A percentile compares a stretch with the other conserved stretches of the same genome.
Conservation (phyloP, 2,888 invertebrate genomes). For the Xestia xanthographa region DNA sequence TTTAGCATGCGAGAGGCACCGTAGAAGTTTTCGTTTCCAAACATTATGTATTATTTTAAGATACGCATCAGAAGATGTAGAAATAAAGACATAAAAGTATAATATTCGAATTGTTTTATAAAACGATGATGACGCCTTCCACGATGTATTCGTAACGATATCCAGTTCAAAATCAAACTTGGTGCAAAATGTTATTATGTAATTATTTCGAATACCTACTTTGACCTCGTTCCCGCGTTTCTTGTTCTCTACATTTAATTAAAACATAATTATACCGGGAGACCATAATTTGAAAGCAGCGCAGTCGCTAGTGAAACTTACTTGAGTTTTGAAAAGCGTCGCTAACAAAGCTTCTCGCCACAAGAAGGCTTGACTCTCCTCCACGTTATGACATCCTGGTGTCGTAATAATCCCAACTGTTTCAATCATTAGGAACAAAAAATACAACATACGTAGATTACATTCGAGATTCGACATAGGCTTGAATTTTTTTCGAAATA, state of each 20-base stretch:
- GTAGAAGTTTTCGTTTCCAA: too few relatives aligned
- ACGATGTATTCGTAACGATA: not conserved
- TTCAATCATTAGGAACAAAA: slow-evolving; percentile 29
- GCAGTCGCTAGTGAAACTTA: slow-evolving; percentile 63
- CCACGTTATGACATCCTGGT: slow-evolving; percentile 72
- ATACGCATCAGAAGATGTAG: too few relatives aligned
- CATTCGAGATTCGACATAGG: not conserved
- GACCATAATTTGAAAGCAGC: slow-evolving; percentile 64
- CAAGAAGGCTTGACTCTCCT: slow-evolving; percentile 71
- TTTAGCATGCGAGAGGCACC: slow-evolving; percentile 89
- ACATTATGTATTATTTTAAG: not conserved
- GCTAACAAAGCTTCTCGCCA: slow-evolving; percentile 76
- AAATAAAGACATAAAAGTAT: too few relatives aligned
- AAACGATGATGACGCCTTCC: not conserved
- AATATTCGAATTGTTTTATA: too few relatives aligned
- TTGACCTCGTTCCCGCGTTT: slow-evolving; percentile 36
- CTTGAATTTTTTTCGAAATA: not conserved
- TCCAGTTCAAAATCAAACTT: slow-evolving; percentile 5
- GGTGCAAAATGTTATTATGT: slow-evolving; percentile 26
- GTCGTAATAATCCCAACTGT: slow-evolving; percentile 58
- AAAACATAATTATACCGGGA: slow-evolving; percentile 58
- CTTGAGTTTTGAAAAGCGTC: slow-evolving; percentile 69
- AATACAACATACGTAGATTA: slow-evolving; percentile 3
- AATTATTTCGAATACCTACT: slow-evolving; percentile 34
- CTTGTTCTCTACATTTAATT: slow-evolving; percentile 61